Conservation (phyloP, 1,140 invertebrate genomes). For the Antheraea mylitta region DNA sequence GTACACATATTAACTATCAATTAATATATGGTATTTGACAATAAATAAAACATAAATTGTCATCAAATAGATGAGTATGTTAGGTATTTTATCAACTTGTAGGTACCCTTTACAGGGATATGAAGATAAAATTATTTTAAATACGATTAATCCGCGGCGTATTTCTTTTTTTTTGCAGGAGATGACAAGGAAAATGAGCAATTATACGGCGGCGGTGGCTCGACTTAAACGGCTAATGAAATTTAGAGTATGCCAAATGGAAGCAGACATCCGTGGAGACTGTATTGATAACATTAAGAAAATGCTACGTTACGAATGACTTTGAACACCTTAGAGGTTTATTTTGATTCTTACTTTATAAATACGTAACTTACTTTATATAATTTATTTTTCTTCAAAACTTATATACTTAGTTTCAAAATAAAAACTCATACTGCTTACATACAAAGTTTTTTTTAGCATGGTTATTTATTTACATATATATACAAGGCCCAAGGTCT, state of each 20-base stretch:
- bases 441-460: too few relatives aligned
- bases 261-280: slow-evolving; percentile 39
- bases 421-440: too few relatives aligned
- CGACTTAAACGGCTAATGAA: slow-evolving; percentile 68
- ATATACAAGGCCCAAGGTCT: too few relatives aligned
- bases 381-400: too few relatives aligned
- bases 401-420: too few relatives aligned
- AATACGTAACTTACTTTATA: too few relatives aligned
- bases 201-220: slow-evolving; percentile 65
- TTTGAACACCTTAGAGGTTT: background rate
- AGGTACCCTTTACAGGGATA: background rate
- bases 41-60: too few relatives aligned
- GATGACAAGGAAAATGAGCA: slow-evolving; percentile 70
- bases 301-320: background rate
- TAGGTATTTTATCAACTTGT: background rate
- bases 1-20: too few relatives aligned
- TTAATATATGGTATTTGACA: too few relatives aligned
- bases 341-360: background rate
- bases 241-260: slow-evolving; percentile 68
- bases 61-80: too few relatives aligned
- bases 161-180: slow-evolving; percentile 41
- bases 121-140: slow-evolving; percentile 2
- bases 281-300: background rate
- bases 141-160: slow-evolving; percentile 29
- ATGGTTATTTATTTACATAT: too few relatives aligned